These are phyloP conservation scores for Dilophus febrilis DNA, from an alignment of 2,888 invertebrate species.

Conservation along the genomic window DNA sequence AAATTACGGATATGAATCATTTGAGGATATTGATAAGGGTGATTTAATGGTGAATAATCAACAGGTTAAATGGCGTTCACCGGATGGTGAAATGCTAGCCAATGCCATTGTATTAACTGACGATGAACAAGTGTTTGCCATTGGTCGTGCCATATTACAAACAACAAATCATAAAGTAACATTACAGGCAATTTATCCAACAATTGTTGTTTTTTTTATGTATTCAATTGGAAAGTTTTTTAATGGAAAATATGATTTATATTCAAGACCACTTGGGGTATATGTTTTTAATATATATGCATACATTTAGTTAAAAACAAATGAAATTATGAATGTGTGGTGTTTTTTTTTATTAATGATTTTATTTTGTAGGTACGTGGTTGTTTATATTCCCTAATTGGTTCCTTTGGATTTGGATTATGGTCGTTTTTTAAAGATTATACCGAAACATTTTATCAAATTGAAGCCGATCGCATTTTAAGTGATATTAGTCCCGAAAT, in stretches of 20 bases:
- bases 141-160: slow-evolving; percentile 56
- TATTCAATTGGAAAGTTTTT: slow-evolving; percentile 35
- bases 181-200: slow-evolving; percentile 37
- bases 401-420: slow-evolving; percentile 36
- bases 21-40: slow-evolving; percentile 37
- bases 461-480: slow-evolving; percentile 41
- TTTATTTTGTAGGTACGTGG: slow-evolving; percentile 20
- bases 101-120: slow-evolving; percentile 56
- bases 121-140: slow-evolving; percentile 61
- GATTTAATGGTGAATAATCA: slow-evolving; percentile 43
- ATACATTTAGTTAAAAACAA: no score
- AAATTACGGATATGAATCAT: slow-evolving; percentile 43
- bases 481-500: slow-evolving; percentile 41
- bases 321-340: no score
- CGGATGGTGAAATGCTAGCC: slow-evolving; percentile 42
- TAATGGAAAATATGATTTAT: slow-evolving; percentile 38
- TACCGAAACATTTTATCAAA: slow-evolving; percentile 44
- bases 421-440: slow-evolving; percentile 50
- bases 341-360: no score
- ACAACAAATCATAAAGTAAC: slow-evolving; percentile 39
- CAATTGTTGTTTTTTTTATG: slow-evolving; percentile 31
- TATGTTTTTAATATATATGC: not conserved
- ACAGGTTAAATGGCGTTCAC: slow-evolving; percentile 44
- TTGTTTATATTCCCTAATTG: slow-evolving; percentile 37
- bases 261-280: slow-evolving; percentile 30